These are phyloP conservation scores for Norana najaformis DNA, from an alignment of 2,888 invertebrate genomes.

Conservation along the genomic window DNA sequence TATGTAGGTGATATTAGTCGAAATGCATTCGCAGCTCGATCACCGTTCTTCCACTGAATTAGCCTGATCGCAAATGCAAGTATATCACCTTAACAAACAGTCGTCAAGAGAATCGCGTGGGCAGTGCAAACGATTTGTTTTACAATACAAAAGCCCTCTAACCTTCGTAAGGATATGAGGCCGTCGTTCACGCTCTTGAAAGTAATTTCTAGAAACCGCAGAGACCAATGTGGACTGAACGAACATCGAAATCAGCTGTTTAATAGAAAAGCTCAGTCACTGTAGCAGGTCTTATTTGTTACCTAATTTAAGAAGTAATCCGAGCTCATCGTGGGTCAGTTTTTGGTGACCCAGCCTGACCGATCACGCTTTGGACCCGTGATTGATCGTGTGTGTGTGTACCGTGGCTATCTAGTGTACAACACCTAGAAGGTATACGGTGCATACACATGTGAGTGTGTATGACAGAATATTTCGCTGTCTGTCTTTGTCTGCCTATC, in stretches of 20 bases:
- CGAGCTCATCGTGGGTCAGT: too few species aligned
- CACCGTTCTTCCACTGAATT: neutral
- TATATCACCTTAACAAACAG: neutral
- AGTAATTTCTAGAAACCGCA: neutral
- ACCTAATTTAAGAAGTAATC: too few species aligned
- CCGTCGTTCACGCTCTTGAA: neutral
- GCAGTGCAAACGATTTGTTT: neutral
- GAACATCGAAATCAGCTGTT: neutral
- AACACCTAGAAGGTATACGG: too few species aligned
- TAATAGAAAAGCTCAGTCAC: too few species aligned
- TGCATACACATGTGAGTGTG: neutral
- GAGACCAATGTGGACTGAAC: neutral
- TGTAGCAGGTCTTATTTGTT: too few species aligned
- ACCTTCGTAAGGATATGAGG: neutral
- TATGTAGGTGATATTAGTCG: neutral
- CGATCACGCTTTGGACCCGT: too few species aligned
- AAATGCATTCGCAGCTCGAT: neutral
- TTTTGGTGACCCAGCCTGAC: too few species aligned
- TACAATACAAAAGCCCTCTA: neutral
- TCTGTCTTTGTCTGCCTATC: neutral
- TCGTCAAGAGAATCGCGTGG: neutral
- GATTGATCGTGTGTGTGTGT: too few species aligned
- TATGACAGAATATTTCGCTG: neutral
- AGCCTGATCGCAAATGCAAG: neutral
- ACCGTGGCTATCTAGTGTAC: too few species aligned